Conservation (phyloP, 2,113 vertebrate genomes). For the Scomber scombrus region DNA sequence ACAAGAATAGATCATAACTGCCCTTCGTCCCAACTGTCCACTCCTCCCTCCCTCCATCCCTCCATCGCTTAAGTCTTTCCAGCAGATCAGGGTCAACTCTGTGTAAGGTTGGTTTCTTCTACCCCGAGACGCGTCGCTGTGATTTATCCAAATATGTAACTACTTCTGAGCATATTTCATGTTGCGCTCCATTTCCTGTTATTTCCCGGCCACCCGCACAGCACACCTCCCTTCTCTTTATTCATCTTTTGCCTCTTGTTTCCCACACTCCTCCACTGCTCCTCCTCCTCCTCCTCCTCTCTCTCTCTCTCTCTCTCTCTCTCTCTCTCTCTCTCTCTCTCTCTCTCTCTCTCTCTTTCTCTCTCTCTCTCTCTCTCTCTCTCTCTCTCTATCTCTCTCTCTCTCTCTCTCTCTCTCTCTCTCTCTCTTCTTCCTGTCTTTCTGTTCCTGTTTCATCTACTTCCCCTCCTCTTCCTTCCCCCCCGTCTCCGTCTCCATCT, state of each 20-base stretch:
- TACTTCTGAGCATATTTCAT: constrained; percentile 18
- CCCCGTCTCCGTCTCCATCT: background rate
- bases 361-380: background rate
- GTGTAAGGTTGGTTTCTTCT: constrained; percentile 28
- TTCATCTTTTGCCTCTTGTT: constrained; percentile 10
- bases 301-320: background rate
- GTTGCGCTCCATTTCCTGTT: background rate
- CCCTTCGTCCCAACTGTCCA: constrained; percentile 12
- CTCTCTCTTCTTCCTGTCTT: constrained; percentile 15
- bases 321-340: too few relatives aligned
- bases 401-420: background rate
- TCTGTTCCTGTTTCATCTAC: constrained; percentile 20
- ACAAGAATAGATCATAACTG: constrained; percentile 62
- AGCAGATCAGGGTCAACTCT: constrained; percentile 44
- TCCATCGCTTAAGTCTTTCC: constrained; percentile 14
- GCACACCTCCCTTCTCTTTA: constrained; percentile 13
- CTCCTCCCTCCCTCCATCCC: constrained; percentile 27
- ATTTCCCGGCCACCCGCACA: constrained; percentile 11
- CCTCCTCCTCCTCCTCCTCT: background rate
- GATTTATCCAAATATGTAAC: constrained; percentile 3
- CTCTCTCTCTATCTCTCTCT: background rate
- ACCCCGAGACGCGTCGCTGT: background rate
- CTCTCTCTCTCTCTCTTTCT: background rate
- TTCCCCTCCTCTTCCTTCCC: background rate
- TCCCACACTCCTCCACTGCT: constrained; percentile 20